Evolutionary conservation across 2,113 vertebrate species (phyloP), one percentile per base, ranked within the genome.

Genomic region (Scatophagus argus): DNA sequence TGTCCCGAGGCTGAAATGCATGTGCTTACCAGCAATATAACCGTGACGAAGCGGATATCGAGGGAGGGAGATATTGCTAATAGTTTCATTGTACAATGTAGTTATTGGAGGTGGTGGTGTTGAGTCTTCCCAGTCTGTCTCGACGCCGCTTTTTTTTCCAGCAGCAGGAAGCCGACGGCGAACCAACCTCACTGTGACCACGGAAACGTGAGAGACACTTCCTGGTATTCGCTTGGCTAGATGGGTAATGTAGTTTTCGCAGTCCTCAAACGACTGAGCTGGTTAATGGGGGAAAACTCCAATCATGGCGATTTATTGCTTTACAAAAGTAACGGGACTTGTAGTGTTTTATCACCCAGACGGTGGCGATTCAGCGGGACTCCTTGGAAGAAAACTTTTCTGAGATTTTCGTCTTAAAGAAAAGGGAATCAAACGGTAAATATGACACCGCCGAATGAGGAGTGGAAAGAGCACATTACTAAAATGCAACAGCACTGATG

Each of bases 51-150:
- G 77, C 88, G 75, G 77, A 88, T 82, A 32, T 93, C 87, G 51
- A 93, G 82, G 87, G 67, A 91, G 74, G 89, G 87, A 85, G 84
- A 81, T 84, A 88, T 49, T 85, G 82, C 81, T 85, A 89, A 88
- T 51, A 93, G 91, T 94, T 95, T 95, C 95, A 95, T 95, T 91
- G 92, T 95, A 94, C 54, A 92, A 69, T 90, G 55, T 73, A 81
- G 83, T 89, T 91, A 69, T 49, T 87, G 81, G 64, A 91, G 89
- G 86, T 89, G 93, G 62, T 77, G 88, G 70, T 91, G 89, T 76
- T 91, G 44, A 84, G 86, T 90, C 78, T 92, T 91, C 84, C 90
- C 90, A 86, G 83, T 91, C 85, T 85, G 82, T 89, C 88, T 91
- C 87, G 92, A 93, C 90, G 89, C 92, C 90, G 90, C 92, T 94